phyloP scores from a whole-genome alignment of 2,888 invertebrate genomes.

The Drosophila falleni region DNA sequence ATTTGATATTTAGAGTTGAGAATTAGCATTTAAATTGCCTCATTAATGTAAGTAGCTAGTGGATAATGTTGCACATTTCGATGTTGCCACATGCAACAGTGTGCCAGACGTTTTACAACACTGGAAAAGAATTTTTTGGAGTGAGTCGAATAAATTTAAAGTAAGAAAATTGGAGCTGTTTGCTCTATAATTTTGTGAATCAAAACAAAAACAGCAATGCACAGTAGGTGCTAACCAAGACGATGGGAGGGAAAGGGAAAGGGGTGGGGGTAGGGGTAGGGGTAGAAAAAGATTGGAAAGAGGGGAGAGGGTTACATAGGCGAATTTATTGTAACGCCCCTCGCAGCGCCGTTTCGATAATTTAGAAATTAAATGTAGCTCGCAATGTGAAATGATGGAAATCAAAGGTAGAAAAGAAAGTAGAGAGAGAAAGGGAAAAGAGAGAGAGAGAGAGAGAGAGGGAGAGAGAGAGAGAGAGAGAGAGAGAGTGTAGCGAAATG shows the following conservation, averaged over 20 bases:
- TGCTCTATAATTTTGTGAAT: conserved; percentile 69
- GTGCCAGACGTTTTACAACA: conserved; percentile 24
- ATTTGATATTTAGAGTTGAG: conserved; percentile 73
- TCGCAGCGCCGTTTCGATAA: conserved; percentile 69
- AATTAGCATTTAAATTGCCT: conserved; percentile 79
- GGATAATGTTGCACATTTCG: conserved; percentile 35
- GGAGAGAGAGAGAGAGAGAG: background rate
- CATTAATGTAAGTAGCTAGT: conserved; percentile 45
- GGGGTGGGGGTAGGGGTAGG: background rate
- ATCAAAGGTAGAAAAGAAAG: background rate
- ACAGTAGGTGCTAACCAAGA: conserved; percentile 26
- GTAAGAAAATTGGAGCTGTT: background rate
- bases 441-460: background rate
- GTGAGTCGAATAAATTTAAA: background rate
- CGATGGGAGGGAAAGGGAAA: background rate
- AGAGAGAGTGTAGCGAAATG: conserved; percentile 55
- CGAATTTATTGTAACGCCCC: conserved; percentile 56
- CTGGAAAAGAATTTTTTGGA: conserved; percentile 3
- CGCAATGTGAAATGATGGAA: conserved; percentile 19
- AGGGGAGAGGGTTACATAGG: conserved; percentile 15
- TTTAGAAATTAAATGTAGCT: conserved; percentile 78
- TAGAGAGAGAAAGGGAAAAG: background rate
- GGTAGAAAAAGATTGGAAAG: background rate
- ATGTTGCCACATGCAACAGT: conserved; percentile 39
- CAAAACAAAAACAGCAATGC: conserved; percentile 74